Base-by-base conservation (phyloP, 2,888 invertebrate species). In the Oligia fasciuncula region DNA sequence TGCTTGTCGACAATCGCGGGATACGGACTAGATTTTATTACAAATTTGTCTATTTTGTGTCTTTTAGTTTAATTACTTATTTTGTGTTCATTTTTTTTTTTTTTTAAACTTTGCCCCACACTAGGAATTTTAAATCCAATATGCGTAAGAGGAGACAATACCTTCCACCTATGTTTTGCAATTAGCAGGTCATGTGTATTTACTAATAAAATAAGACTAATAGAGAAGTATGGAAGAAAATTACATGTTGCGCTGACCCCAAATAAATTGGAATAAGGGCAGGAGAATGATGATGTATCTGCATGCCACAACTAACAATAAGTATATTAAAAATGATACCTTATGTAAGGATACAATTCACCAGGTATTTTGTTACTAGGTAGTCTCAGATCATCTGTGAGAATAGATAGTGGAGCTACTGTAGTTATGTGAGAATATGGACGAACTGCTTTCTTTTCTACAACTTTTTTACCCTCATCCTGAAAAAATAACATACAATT, bases 391-490 rank as follows among this genome's bases (percentile, higher is more conserved):
- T 97, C 92, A 92, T 99, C 99, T 4, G 98, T 98, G 91, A 99
- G 97, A 91, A 99, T 97, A n/a, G 98, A 97, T 77, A 99, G 95
- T 75, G 98, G 97, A 70, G 98, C 97, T 89, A 97, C 97, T 57
- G 98, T 98, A 87, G 98, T 97, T 82, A 99, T 97, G 93, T 99
- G 99, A 0, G 98, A 97, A 70, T 98, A 97, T n/a, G 98, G 98
- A 79, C 95, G 97, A 1, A 95, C 79, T 79, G 86, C 85, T 63
- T 88, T 90, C 6, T 86, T 73, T 70, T 88, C 77, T 51, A 81
- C 71, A 57, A 87, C 82, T 49, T 84, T 91, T 73, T 88, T 89
- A 40, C 87, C 90, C 23, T 90, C 91, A 72, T 76, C 85, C 96
- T 96, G 90, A 65, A 77, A 94, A 95, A 49, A 79, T 71, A 65